These are phyloP conservation scores for Sminthurides aquaticus DNA, from an alignment of 2,888 invertebrate species.

Conservation along the genomic window DNA sequence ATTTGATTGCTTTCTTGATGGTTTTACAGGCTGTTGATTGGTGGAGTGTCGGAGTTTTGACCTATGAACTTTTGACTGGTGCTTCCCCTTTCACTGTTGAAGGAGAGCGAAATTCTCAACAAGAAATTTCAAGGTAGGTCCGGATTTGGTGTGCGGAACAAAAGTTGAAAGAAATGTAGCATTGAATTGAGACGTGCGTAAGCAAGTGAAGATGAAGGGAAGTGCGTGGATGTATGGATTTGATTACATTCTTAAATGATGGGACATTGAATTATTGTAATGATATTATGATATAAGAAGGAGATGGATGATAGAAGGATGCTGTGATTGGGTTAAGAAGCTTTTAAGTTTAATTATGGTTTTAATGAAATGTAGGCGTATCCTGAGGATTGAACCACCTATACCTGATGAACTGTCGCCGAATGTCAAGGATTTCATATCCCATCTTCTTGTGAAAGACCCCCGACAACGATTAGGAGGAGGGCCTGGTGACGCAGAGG, in stretches of 20 bases:
- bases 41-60: slow-evolving; percentile 90
- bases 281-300: no score
- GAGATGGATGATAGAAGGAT: no score
- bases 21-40: slow-evolving; percentile 81
- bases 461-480: slow-evolving; percentile 80
- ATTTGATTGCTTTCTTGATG: neutral
- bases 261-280: neutral
- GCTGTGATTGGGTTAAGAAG: no score
- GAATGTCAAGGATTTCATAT: slow-evolving; percentile 68
- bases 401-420: slow-evolving; percentile 74
- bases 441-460: slow-evolving; percentile 78
- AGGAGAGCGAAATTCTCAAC: slow-evolving; percentile 85
- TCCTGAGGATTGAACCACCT: slow-evolving; percentile 79
- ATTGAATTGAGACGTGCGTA: no score
- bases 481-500: slow-evolving; percentile 72
- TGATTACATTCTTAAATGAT: no score
- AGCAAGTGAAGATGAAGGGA: neutral
- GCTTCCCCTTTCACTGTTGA: slow-evolving; percentile 96
- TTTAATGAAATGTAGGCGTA: slow-evolving; percentile 54
- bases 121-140: slow-evolving; percentile 73
- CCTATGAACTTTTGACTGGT: slow-evolving; percentile 91
- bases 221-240: no score
- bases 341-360: no score
- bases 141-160: neutral
- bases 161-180: neutral